Conservation (phyloP, 2,113 vertebrate genomes). For the Copsychus sechellarum region DNA sequence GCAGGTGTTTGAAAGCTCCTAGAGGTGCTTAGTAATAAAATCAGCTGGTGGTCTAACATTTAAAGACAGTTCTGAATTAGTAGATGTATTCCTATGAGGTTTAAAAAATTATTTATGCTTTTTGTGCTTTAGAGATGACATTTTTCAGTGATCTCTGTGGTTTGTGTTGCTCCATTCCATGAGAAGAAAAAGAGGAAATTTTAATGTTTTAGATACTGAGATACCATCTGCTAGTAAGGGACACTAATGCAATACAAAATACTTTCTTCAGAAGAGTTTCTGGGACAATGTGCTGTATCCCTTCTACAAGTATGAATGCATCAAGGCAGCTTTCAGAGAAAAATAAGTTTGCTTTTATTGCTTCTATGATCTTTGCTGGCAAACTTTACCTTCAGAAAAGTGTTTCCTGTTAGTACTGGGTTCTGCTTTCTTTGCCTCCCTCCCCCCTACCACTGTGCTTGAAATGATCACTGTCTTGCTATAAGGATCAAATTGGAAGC, state of each 20-base stretch:
- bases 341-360: not conserved
- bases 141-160: not conserved
- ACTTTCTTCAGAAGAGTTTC: not conserved
- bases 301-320: not conserved
- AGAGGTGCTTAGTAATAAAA: not conserved
- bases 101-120: not conserved
- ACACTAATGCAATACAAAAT: not conserved
- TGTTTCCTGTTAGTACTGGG: not conserved
- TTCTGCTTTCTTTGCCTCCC: not conserved
- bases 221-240: not conserved
- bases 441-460: not conserved
- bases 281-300: not conserved
- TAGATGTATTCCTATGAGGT: not conserved
- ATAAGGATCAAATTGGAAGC: slow-evolving; percentile 49
- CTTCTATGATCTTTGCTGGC: not conserved
- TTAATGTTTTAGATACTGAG: not conserved
- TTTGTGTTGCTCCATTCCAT: not conserved
- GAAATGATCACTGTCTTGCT: not conserved
- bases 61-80: not conserved
- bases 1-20: not conserved
- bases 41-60: not conserved
- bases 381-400: not conserved
- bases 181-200: not conserved
- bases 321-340: not conserved
- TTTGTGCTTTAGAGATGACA: not conserved